Evolutionary conservation across 2,797 vertebrate species (phyloP).

Genomic region (Brotula barbata): DNA sequence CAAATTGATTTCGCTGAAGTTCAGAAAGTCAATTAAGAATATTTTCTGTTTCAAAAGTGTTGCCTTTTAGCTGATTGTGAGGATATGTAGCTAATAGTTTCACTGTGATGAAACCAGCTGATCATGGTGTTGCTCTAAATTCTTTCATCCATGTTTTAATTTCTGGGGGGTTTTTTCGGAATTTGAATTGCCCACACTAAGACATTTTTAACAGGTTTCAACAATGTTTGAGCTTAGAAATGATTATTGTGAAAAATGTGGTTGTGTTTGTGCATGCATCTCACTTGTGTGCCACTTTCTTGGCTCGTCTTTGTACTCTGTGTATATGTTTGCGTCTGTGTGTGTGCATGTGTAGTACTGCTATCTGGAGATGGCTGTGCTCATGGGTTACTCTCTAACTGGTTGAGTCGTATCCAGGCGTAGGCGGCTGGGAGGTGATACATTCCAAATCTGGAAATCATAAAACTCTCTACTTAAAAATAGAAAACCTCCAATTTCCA

Average conservation of each 20-base stretch:
- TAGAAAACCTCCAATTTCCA: constrained; percentile 64
- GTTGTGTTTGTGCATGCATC: no score
- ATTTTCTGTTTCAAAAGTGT: no score
- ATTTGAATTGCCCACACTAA: no score
- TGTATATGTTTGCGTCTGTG: constrained; percentile 12
- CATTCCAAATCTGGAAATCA: constrained; percentile 74
- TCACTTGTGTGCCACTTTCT: background rate
- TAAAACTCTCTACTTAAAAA: constrained; percentile 67
- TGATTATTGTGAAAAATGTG: background rate
- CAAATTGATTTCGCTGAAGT: background rate
- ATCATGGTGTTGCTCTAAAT: background rate
- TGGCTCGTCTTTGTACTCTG: background rate
- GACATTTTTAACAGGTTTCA: background rate
- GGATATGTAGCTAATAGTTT: no score
- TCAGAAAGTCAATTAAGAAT: no score
- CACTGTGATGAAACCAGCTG: constrained; percentile 7
- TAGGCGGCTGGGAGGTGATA: constrained; percentile 67
- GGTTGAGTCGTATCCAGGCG: constrained; percentile 55
- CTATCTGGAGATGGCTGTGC: constrained; percentile 61
- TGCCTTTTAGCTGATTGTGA: no score
- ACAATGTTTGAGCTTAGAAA: background rate
- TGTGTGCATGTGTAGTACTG: constrained; percentile 9
- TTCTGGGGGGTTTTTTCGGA: no score
- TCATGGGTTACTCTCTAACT: constrained; percentile 34
- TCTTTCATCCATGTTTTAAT: no score